Evolutionary conservation across 2,888 invertebrate species (phyloP).

Genomic region (Oscheius myriophilus): DNA sequence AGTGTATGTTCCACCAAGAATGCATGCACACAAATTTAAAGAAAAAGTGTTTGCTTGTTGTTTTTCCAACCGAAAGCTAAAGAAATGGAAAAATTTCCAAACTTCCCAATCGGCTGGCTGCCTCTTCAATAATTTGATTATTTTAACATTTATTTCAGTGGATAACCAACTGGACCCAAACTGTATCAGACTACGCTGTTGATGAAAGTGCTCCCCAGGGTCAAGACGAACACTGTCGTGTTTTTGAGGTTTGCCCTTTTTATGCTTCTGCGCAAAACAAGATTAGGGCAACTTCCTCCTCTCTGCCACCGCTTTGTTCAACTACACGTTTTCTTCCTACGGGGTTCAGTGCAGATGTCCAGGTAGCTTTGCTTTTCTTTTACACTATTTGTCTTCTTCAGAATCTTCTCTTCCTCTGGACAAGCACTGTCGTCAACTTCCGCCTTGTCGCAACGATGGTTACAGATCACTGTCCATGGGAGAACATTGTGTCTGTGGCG

Average conservation of each 20-base stretch:
- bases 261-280: neutral
- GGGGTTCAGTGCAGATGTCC: conserved; percentile 64
- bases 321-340: conserved; percentile 43
- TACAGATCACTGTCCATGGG: conserved; percentile 51
- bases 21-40: too few relatives aligned
- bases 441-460: conserved; percentile 65
- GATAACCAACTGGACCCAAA: conserved; percentile 60
- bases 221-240: conserved; percentile 52
- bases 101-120: too few relatives aligned
- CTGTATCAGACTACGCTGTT: conserved; percentile 58
- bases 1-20: too few relatives aligned
- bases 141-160: conserved; percentile 36
- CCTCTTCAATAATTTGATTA: too few relatives aligned
- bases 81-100: too few relatives aligned
- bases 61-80: too few relatives aligned
- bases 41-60: too few relatives aligned
- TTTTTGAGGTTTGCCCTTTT: conserved; percentile 40
- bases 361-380: conserved; percentile 23
- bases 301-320: conserved; percentile 56
- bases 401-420: conserved; percentile 46
- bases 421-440: conserved; percentile 61
- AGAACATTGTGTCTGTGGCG: conserved; percentile 56
- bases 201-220: conserved; percentile 52
- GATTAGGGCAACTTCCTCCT: conserved; percentile 54
- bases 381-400: too few relatives aligned